Conservation (phyloP, 2,797 vertebrate genomes). For the Cryptoblepharus egeriae region DNA sequence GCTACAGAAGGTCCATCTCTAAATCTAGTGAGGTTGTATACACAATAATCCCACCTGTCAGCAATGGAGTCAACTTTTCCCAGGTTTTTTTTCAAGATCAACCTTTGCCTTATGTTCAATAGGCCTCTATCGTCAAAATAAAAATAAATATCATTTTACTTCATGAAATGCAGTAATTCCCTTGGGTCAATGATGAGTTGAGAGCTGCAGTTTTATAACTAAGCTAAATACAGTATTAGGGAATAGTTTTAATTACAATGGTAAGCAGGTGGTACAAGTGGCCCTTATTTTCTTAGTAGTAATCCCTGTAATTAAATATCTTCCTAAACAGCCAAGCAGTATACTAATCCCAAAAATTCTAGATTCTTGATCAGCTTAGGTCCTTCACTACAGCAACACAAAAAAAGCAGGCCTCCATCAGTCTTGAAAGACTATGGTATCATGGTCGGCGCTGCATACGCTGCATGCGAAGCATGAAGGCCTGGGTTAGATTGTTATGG, state of each 20-base stretch:
- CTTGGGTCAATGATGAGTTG: not conserved
- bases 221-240: not conserved
- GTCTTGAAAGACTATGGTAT: too few relatives aligned
- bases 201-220: not conserved
- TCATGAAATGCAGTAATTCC: not conserved
- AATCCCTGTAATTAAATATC: not conserved
- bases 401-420: too few relatives aligned
- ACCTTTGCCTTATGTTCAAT: slow-evolving; percentile 15
- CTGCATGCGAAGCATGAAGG: too few relatives aligned
- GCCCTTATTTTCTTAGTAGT: slow-evolving; percentile 15
- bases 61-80: fast-evolving
- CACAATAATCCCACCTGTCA: not conserved
- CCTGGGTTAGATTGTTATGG: too few relatives aligned
- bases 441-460: too few relatives aligned
- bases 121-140: not conserved
- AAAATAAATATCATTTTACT: not conserved
- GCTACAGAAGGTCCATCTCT: too few relatives aligned
- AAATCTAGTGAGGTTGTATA: not conserved
- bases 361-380: not conserved
- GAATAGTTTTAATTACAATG: not conserved
- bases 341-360: not conserved
- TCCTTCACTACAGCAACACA: not conserved
- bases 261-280: not conserved
- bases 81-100: not conserved
- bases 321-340: slow-evolving; percentile 15